These are phyloP conservation scores for Pelobates cultripes DNA, from an alignment of 2,797 vertebrate genomes.

Conservation along the genomic window DNA sequence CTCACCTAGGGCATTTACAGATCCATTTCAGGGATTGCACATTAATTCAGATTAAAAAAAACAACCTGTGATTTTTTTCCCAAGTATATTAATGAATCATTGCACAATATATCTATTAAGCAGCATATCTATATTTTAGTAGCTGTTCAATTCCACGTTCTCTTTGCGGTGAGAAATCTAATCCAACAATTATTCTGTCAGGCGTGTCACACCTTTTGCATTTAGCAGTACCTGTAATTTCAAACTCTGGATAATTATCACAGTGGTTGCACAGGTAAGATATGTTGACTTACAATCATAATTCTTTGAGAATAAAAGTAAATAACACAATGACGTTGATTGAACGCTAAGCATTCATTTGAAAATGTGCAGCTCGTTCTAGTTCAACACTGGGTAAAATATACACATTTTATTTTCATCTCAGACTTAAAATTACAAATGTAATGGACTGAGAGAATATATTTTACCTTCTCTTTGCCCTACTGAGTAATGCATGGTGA, in stretches of 20 bases:
- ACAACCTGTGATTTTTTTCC: no score
- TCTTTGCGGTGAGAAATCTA: constrained; percentile 52
- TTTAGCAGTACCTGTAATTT: constrained; percentile 50
- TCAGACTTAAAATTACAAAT: constrained; percentile 35
- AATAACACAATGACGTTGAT: constrained; percentile 46
- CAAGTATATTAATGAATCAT: constrained; percentile 38
- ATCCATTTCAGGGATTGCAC: no score
- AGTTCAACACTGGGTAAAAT: constrained; percentile 31
- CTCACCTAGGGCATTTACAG: no score
- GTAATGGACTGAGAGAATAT: constrained; percentile 34
- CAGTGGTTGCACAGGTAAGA: constrained; percentile 51
- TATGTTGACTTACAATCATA: constrained; percentile 49
- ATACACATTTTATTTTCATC: constrained; percentile 31
- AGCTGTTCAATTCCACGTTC: constrained; percentile 42
- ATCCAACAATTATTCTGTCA: constrained; percentile 55
- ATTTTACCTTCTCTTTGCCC: constrained; percentile 17
- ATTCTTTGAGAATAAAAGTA: constrained; percentile 29
- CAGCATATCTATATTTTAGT: constrained; percentile 30
- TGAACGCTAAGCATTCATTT: constrained; percentile 43
- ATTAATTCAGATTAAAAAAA: no score
- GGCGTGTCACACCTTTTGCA: constrained; percentile 45
- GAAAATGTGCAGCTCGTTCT: constrained; percentile 28
- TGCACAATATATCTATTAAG: constrained; percentile 15
- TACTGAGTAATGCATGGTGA: constrained; percentile 24
- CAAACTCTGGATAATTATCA: constrained; percentile 48